Conservation (phyloP, 2,888 invertebrate species). For the Cepaea hortensis region DNA sequence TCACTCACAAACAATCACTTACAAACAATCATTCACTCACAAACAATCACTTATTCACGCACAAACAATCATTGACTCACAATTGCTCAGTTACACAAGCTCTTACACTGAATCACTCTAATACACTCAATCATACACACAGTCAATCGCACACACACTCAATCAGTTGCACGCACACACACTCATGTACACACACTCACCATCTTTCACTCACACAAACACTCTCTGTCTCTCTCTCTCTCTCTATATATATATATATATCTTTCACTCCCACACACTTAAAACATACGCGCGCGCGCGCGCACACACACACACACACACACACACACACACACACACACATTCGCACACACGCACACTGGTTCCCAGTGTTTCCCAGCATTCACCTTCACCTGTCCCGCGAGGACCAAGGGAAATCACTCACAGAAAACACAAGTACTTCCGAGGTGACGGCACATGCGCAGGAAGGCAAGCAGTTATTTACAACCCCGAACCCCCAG, state of each 20-base stretch:
- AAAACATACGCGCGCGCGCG: background rate
- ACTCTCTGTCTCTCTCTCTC: background rate
- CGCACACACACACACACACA: background rate
- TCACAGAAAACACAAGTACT: background rate
- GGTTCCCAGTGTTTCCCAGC: background rate
- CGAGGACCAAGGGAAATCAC: background rate
- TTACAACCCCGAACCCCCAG: constrained; percentile 24
- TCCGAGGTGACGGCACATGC: constrained; percentile 17
- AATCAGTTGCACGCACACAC: background rate
- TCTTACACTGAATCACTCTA: background rate
- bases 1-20: background rate
- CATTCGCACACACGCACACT: background rate
- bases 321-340: background rate
- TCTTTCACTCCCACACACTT: no score
- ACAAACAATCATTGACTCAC: background rate
- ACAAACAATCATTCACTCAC: background rate
- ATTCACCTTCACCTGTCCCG: background rate
- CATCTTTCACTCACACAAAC: background rate
- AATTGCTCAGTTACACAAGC: background rate
- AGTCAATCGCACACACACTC: background rate
- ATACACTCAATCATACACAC: background rate
- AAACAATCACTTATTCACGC: background rate
- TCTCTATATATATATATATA: no score
- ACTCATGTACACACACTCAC: background rate
- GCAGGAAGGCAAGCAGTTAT: constrained; percentile 18